These are phyloP conservation scores for Clusia tigrina DNA, from an alignment of 2,888 invertebrate genomes.

Conservation along the genomic window DNA sequence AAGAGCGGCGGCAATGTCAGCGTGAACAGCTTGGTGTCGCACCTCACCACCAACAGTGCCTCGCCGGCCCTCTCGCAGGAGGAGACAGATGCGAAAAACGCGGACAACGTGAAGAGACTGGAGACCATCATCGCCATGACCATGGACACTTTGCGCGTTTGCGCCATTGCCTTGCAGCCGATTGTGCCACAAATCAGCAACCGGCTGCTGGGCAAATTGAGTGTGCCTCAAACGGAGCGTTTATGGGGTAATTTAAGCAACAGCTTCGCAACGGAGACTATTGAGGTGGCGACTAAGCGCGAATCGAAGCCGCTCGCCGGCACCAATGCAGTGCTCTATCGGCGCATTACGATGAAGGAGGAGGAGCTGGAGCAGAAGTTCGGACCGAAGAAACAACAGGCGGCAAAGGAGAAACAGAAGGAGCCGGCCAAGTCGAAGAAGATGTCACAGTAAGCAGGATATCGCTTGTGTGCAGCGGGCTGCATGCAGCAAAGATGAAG, in stretches of 20 bases:
- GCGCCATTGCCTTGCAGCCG: conserved; percentile 83
- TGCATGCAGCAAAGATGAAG: too few relatives aligned
- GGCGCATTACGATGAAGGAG: conserved; percentile 51
- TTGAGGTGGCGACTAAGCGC: background rate
- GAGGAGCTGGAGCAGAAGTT: too few relatives aligned
- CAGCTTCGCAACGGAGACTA: conserved; percentile 44
- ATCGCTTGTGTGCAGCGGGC: too few relatives aligned
- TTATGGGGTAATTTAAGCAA: conserved; percentile 66
- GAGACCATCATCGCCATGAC: conserved; percentile 81
- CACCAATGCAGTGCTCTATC: conserved; percentile 55
- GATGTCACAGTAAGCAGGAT: background rate
- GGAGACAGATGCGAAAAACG: too few relatives aligned
- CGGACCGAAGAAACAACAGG: too few relatives aligned
- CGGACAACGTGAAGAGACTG: conserved; percentile 67
- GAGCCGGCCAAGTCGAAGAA: conserved; percentile 3
- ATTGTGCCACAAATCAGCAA: conserved; percentile 79
- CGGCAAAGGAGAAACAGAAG: conserved; percentile 28
- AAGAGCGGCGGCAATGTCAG: conserved; percentile 60
- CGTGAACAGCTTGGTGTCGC: background rate
- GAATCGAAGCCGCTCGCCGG: conserved; percentile 23
- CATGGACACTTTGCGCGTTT: conserved; percentile 83
- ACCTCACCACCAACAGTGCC: conserved; percentile 27
- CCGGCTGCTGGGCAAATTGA: conserved; percentile 76
- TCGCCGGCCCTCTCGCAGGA: conserved; percentile 50
- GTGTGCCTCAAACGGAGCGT: conserved; percentile 65